Percentiles rank a stretch among this genome's conserved stretches.
Conservation (phyloP, 2,113 vertebrate species). For the Triplophysa rosa region DNA sequence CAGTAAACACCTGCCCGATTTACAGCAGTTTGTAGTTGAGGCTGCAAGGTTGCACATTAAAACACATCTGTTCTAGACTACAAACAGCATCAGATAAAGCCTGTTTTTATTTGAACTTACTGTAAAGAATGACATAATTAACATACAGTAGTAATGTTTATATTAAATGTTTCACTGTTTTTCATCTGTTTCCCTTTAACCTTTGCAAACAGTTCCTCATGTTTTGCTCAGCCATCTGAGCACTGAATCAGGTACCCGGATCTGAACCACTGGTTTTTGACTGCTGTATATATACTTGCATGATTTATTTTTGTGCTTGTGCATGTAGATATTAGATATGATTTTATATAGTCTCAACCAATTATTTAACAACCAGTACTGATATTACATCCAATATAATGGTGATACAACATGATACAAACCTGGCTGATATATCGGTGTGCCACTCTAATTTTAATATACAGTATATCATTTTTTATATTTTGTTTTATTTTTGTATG, state of each 20-base stretch:
- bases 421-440: neutral
- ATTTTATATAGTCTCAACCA: neutral
- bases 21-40: neutral
- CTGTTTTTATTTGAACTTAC: neutral
- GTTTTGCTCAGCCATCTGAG: conserved; percentile 98
- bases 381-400: too few relatives aligned
- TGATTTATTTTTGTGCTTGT: conserved; percentile 29
- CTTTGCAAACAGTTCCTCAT: conserved; percentile 88
- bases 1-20: neutral
- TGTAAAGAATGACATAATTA: neutral
- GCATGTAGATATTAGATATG: conserved; percentile 17
- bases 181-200: conserved; percentile 58
- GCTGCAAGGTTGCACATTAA: neutral
- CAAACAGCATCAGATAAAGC: neutral
- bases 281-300: conserved; percentile 46
- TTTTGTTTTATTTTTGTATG: neutral
- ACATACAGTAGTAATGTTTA: neutral
- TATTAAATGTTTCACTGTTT: conserved; percentile 63
- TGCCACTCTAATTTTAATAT: neutral
- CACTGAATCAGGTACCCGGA: conserved; percentile 94
- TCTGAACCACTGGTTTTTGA: conserved; percentile 49
- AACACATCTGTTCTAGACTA: neutral
- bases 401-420: too few relatives aligned
- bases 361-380: neutral
- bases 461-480: too few relatives aligned